A percentile compares a stretch with the other conserved stretches of the same genome.
Evolutionary conservation across 1,140 invertebrate genomes (phyloP).

Genomic region (Coptotermes formosanus): DNA sequence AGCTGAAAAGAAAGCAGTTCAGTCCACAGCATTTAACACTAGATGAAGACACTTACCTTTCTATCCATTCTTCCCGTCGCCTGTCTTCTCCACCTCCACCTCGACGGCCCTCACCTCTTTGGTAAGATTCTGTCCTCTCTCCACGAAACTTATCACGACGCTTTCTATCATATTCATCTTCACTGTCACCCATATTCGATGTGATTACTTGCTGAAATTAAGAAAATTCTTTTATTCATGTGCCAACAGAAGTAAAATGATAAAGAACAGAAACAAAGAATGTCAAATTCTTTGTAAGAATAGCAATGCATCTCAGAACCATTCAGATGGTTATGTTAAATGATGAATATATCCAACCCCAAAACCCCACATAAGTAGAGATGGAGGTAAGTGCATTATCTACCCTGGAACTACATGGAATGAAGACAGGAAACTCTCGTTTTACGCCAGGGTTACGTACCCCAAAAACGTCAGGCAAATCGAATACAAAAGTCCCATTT

Average conservation of each 20-base stretch:
- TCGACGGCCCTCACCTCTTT: conserved; percentile 62
- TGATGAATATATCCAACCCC: too few relatives aligned
- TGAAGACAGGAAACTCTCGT: too few relatives aligned
- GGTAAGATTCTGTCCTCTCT: conserved; percentile 76
- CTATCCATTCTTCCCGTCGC: conserved; percentile 70
- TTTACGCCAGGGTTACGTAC: too few relatives aligned
- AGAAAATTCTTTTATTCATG: background rate
- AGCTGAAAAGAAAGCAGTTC: background rate
- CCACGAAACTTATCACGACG: conserved; percentile 85
- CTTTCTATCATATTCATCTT: conserved; percentile 88
- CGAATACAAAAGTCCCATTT: too few relatives aligned
- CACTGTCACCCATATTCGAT: conserved; percentile 76
- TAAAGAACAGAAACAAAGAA: background rate
- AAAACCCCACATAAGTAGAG: too few relatives aligned
- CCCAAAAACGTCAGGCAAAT: too few relatives aligned
- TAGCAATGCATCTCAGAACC: too few relatives aligned
- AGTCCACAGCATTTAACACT: conserved; percentile 32
- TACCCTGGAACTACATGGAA: too few relatives aligned
- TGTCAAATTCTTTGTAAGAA: too few relatives aligned
- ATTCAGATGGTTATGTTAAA: too few relatives aligned
- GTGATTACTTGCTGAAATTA: background rate
- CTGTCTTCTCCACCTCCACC: conserved; percentile 52
- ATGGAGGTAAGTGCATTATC: too few relatives aligned
- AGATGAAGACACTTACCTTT: conserved; percentile 52
- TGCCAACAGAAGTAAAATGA: background rate